Conservation (phyloP, 2,888 invertebrate genomes). For the Asteroscopus sphinx region DNA sequence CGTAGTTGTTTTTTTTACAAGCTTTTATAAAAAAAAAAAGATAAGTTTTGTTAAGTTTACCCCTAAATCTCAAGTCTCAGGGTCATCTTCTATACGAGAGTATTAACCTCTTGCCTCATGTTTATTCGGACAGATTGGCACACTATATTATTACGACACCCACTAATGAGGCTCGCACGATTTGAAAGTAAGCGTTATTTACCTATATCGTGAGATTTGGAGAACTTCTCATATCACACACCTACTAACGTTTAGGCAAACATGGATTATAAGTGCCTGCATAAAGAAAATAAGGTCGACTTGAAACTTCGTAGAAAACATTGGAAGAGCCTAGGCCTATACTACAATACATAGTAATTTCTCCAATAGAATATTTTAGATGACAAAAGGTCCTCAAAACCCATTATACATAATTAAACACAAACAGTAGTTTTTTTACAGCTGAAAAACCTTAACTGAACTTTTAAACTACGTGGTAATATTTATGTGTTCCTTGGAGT, state of each 20-base stretch:
- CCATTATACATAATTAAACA: no score
- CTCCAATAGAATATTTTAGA: no score
- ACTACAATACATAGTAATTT: no score
- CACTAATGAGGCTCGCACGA: constrained; percentile 48
- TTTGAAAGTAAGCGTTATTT: constrained; percentile 46
- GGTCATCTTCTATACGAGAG: constrained; percentile 15
- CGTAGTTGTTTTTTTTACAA: no score
- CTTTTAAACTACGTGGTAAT: no score
- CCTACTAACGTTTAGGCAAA: constrained; percentile 24
- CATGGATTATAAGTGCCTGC: constrained; percentile 7
- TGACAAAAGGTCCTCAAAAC: no score
- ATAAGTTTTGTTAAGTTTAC: neutral
- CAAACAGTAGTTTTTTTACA: no score
- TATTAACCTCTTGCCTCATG: constrained; percentile 13
- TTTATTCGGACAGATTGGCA: constrained; percentile 51
- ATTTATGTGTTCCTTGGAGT: no score
- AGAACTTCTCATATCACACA: constrained; percentile 40
- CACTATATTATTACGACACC: constrained; percentile 29
- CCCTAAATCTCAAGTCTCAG: neutral
- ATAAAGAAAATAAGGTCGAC: neutral
- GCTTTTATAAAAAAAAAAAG: no score
- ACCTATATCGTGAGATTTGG: constrained; percentile 46
- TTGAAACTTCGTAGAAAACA: neutral
- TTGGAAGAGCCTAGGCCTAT: no score
- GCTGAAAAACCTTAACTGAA: no score